phyloP scores from a whole-genome alignment of 2,888 invertebrate genomes.

The Hydriomena furcata region DNA sequence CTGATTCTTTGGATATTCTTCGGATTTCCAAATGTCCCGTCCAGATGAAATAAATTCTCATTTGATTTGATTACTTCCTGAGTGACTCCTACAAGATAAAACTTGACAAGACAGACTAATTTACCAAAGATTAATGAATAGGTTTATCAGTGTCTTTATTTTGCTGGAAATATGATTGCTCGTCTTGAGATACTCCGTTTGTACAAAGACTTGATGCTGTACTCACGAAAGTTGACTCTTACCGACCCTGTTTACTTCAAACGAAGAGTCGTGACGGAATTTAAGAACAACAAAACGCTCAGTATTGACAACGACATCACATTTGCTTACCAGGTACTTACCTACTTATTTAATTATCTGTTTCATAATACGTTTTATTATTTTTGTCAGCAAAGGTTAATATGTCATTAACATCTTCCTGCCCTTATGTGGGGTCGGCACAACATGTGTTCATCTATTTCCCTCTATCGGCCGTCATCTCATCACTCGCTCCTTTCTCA shows the following conservation, averaged over 20 bases:
- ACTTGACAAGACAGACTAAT: no score
- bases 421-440: no score
- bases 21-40: no score
- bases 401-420: no score
- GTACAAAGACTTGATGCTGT: slow-evolving; percentile 91
- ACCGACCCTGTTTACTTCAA: slow-evolving; percentile 91
- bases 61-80: neutral
- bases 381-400: no score
- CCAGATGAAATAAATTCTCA: no score
- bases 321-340: slow-evolving; percentile 66
- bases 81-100: neutral
- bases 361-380: neutral
- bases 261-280: slow-evolving; percentile 87
- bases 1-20: no score
- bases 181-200: slow-evolving; percentile 85
- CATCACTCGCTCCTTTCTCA: no score
- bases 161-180: slow-evolving; percentile 45
- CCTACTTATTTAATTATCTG: no score
- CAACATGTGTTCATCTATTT: no score
- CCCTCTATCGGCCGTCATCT: no score
- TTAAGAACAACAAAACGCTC: slow-evolving; percentile 86
- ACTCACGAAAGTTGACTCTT: slow-evolving; percentile 89
- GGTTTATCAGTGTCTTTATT: neutral
- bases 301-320: slow-evolving; percentile 56
- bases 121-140: neutral